phyloP scores from a whole-genome alignment of 2,888 invertebrate species.

The Aporophyla lueneburgensis region DNA sequence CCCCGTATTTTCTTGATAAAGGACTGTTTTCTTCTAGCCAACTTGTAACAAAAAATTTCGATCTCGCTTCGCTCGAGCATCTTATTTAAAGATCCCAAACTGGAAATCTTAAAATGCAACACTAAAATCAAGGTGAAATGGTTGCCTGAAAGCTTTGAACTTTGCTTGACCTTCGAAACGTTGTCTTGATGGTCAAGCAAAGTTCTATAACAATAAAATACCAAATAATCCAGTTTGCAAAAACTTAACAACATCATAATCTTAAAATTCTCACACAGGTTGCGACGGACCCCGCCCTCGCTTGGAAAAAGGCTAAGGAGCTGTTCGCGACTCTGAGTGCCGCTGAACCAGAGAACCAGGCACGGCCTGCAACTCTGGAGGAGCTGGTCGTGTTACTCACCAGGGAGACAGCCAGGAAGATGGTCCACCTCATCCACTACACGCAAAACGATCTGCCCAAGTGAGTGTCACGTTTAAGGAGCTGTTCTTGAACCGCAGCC shows the following conservation, averaged over 20 bases:
- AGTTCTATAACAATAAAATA: too few relatives aligned
- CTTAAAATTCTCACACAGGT: conserved; percentile 86
- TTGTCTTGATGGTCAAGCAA: too few relatives aligned
- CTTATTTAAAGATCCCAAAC: too few relatives aligned
- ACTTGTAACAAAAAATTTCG: too few relatives aligned
- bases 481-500: conserved; percentile 95
- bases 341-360: conserved; percentile 95
- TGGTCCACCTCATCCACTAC: conserved; percentile 95
- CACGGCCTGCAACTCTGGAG: conserved; percentile 94
- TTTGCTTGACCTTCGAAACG: not conserved
- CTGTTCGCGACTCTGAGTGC: conserved; percentile 94
- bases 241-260: not conserved
- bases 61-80: too few relatives aligned
- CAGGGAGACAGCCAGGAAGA: conserved; percentile 94
- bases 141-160: not conserved
- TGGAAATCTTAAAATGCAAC: too few relatives aligned
- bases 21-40: too few relatives aligned
- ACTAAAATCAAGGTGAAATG: not conserved
- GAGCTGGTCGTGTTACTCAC: conserved; percentile 94
- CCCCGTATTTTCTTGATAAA: too few relatives aligned
- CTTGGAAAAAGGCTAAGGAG: conserved; percentile 93
- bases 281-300: conserved; percentile 94
- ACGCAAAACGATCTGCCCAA: conserved; percentile 92
- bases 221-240: not conserved
- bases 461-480: conserved; percentile 90